Percentiles rank a stretch among this genome's conserved stretches.
These are phyloP conservation scores for Forbesichthys agassizii DNA, from an alignment of 2,113 vertebrate genomes.

Conservation along the genomic window DNA sequence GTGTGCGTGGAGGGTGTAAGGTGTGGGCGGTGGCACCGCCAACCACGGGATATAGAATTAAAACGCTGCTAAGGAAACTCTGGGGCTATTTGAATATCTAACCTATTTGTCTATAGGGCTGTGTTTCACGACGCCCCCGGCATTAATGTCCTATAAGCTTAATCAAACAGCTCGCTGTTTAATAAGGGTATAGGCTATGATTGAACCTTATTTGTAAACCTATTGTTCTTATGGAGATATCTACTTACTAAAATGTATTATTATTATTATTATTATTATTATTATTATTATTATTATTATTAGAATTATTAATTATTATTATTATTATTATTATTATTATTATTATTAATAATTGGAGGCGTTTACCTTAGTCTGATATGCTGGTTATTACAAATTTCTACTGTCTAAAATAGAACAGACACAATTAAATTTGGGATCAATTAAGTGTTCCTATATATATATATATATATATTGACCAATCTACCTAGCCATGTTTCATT, in stretches of 20 bases:
- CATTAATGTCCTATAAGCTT: slow-evolving; percentile 24
- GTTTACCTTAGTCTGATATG: too few relatives aligned
- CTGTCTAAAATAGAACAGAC: too few relatives aligned
- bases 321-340: background rate
- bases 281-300: background rate
- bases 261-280: background rate
- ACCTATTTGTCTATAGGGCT: slow-evolving; percentile 55
- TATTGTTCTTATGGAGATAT: slow-evolving; percentile 7
- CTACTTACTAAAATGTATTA: background rate
- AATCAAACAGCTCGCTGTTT: slow-evolving; percentile 45
- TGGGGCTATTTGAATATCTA: slow-evolving; percentile 54
- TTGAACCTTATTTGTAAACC: slow-evolving; percentile 26
- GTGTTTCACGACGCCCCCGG: slow-evolving; percentile 57
- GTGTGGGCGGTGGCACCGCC: slow-evolving; percentile 48
- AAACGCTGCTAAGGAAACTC: slow-evolving; percentile 44
- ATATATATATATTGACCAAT: too few relatives aligned
- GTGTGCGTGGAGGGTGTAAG: slow-evolving; percentile 38
- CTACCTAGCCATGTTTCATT: too few relatives aligned
- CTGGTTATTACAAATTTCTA: too few relatives aligned
- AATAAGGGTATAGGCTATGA: slow-evolving; percentile 34
- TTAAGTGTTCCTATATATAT: too few relatives aligned
- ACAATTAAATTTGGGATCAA: too few relatives aligned
- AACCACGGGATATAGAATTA: slow-evolving; percentile 41
- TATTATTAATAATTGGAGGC: background rate
- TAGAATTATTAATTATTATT: slow-evolving; percentile 1